Evolutionary conservation across 2,113 vertebrate species (phyloP), one percentile per base, ranked within the genome.

Genomic region (Antechinus stuartii): DNA sequence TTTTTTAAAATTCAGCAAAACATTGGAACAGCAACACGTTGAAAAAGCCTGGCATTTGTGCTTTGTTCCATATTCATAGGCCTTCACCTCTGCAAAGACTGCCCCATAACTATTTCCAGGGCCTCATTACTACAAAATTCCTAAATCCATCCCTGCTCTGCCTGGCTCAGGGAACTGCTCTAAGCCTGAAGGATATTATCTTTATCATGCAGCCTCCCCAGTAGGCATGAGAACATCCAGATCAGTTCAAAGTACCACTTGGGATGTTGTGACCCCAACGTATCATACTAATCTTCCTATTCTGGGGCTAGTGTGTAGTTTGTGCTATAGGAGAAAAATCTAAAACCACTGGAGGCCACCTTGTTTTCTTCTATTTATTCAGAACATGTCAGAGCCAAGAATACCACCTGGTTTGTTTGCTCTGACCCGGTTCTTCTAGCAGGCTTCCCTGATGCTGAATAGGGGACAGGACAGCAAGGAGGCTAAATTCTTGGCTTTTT

Each of bases 181-280:
- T 2, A 4, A 25, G 56, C 0, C 2, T 9, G 0, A 19, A 57
- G 90, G 92, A 22, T 1, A 0, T 8, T 46, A 4, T 2, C 25
- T n/a, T 26, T 4, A 4, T 22, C 54, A 11, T 5, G 2, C 0
- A 56, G 1, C 4, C 25, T 6, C 49, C 50, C 24, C n/a, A 0
- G 22, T 3, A 57, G 22, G 19, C 30, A 19, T 23, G 50, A 57
- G 52, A 26, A n/a, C 22, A 47, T 19, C 46, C 3, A 2, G 52
- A 22, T 8, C 19, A 55, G 54, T 1, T 47, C 30, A 90, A 4
- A 1, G 2, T 10, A 26, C 1, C 25, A 56, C 11, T 19, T 9
- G 14, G 0, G 5, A 54, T 42, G 68, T 23, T 42, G n/a, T 42
- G 68, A 84, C 68, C 68, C 68, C n/a, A 84, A 84, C 19, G 2